Evolutionary conservation across 2,888 invertebrate species (phyloP).

Genomic region (Agrotis exclamationis): DNA sequence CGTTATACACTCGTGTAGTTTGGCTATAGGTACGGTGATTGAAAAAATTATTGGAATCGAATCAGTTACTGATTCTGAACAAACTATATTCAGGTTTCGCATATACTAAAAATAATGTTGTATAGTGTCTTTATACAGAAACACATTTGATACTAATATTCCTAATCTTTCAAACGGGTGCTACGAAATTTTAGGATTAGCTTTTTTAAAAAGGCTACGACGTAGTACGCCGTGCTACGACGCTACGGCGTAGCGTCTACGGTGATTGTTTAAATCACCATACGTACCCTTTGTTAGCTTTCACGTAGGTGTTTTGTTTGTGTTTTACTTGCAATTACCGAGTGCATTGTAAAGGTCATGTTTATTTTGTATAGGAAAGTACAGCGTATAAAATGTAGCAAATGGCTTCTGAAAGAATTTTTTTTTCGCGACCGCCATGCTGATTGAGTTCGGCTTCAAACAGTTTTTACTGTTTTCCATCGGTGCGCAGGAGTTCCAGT

Average conservation of each 20-base stretch:
- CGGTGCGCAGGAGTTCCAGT: too few relatives aligned
- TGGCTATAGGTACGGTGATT: too few relatives aligned
- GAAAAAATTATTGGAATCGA: too few relatives aligned
- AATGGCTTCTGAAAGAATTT: neutral
- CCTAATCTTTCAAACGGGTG: neutral
- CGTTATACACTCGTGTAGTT: too few relatives aligned
- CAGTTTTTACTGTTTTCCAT: too few relatives aligned
- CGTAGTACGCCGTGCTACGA: slow-evolving; percentile 55
- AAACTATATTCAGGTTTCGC: too few relatives aligned
- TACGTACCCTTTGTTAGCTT: slow-evolving; percentile 31
- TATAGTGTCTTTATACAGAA: too few relatives aligned
- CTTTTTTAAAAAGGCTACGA: slow-evolving; percentile 30
- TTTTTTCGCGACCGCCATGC: too few relatives aligned
- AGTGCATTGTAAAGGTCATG: slow-evolving; percentile 7
- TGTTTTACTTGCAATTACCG: slow-evolving; percentile 36
- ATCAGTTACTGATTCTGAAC: too few relatives aligned
- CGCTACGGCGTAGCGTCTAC: slow-evolving; percentile 63
- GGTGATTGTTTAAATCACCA: slow-evolving; percentile 7
- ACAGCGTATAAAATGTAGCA: neutral
- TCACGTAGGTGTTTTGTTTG: slow-evolving; percentile 10
- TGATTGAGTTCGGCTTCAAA: too few relatives aligned
- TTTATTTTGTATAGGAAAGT: slow-evolving; percentile 8
- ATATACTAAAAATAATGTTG: too few relatives aligned
- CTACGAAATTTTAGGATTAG: neutral
- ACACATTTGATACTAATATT: neutral